Evolutionary conservation across 1,140 invertebrate species (phyloP).

Genomic region (Heterodera schachtii): DNA sequence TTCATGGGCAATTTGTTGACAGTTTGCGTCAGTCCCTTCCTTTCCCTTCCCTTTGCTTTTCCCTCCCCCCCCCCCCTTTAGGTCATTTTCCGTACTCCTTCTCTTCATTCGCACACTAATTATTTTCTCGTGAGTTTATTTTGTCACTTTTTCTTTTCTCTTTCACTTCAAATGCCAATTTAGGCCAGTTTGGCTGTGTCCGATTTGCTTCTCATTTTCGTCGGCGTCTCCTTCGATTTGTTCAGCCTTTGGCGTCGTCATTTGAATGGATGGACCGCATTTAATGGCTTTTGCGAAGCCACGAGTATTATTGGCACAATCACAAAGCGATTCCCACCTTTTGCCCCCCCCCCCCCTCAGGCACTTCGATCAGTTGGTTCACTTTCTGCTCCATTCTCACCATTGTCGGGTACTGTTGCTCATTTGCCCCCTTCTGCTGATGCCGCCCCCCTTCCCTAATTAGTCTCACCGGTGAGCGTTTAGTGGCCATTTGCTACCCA

Average conservation of each 20-base stretch:
- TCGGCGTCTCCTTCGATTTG: conserved; percentile 70
- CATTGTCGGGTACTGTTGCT: conserved; percentile 37
- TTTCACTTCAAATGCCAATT: not conserved
- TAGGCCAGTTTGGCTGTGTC: conserved; percentile 81
- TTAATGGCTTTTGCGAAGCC: conserved; percentile 53
- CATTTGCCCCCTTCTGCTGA: not conserved
- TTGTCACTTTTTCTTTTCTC: too few species aligned
- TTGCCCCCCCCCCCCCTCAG: conserved; percentile 17
- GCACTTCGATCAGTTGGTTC: conserved; percentile 58
- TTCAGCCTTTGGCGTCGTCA: conserved; percentile 40
- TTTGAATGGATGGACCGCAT: conserved; percentile 19
- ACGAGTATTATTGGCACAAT: too few species aligned
- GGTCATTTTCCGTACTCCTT: conserved; percentile 81
- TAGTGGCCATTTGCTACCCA: conserved; percentile 63
- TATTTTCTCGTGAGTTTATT: conserved; percentile 76
- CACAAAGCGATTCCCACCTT: conserved; percentile 21
- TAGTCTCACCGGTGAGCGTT: conserved; percentile 52
- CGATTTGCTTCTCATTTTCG: conserved; percentile 79
- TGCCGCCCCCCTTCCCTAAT: conserved; percentile 41
- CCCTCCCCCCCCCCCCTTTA: not conserved
- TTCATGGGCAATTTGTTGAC: conserved; percentile 85
- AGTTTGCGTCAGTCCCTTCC: conserved; percentile 72
- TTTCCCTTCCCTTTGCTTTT: not conserved
- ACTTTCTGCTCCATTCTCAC: conserved; percentile 59
- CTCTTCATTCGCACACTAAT: conserved; percentile 86